phyloP scores from a whole-genome alignment of 1,140 invertebrate species.

The Drosophila sp. region DNA sequence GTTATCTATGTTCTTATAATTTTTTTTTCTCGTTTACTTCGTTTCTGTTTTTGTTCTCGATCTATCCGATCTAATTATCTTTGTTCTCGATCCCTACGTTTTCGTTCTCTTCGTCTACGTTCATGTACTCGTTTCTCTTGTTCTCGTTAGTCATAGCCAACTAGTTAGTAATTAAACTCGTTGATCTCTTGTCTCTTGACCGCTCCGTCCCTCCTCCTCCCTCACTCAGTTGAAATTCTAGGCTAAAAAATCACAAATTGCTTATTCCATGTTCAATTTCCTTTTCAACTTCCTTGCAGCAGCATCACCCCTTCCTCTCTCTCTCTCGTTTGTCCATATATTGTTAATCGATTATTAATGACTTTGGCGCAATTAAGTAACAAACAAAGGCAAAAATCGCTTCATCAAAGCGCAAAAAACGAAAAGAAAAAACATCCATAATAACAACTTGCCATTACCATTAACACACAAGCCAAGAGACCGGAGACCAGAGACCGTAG shows the following conservation, averaged over 20 bases:
- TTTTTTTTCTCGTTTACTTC: too few relatives aligned
- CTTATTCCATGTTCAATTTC: constrained; percentile 23
- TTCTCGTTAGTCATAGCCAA: not conserved
- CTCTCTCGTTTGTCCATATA: constrained; percentile 30
- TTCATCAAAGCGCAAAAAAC: constrained; percentile 31
- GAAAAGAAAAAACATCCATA: not conserved
- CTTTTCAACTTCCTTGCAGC: constrained; percentile 32
- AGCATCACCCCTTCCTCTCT: not conserved
- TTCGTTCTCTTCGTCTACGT: too few relatives aligned
- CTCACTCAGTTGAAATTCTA: constrained; percentile 2
- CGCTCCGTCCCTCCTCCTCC: not conserved
- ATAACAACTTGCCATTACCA: constrained; percentile 56
- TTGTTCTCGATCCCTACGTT: too few relatives aligned
- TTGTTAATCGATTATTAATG: constrained; percentile 80
- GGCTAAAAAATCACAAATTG: constrained; percentile 32
- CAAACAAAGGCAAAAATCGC: constrained; percentile 65
- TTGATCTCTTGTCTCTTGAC: not conserved
- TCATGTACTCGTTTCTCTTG: too few relatives aligned
- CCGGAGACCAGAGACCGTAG: constrained; percentile 24
- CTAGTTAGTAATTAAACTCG: not conserved
- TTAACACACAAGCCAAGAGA: constrained; percentile 35
- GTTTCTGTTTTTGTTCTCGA: too few relatives aligned
- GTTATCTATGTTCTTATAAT: too few relatives aligned
- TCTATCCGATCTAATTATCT: too few relatives aligned
- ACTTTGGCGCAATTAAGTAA: constrained; percentile 77